Conservation (phyloP, 30 jellyfish, hydroid and myxozoan species). For the Aurelia sp. region DNA sequence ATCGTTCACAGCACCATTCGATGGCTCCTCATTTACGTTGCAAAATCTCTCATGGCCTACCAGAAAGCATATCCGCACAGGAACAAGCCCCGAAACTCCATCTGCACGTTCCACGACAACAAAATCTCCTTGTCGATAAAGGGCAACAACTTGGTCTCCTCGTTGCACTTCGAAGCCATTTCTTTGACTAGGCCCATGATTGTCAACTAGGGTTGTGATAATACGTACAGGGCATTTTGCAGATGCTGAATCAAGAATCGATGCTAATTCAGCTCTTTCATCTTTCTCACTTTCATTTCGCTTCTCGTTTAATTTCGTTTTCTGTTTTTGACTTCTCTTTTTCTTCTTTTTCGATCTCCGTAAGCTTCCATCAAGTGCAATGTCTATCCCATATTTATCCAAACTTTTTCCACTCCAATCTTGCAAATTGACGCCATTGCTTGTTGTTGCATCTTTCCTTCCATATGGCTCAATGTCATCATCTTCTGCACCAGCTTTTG, state of each 20-base stretch:
- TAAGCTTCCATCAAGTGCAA: slow-evolving; percentile 28
- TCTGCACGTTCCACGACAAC: slow-evolving; percentile 33
- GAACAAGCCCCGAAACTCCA: slow-evolving; percentile 56
- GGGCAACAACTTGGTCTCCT: slow-evolving; percentile 60
- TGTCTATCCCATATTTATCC: slow-evolving; percentile 34
- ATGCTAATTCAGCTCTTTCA: slow-evolving; percentile 51
- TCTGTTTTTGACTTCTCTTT: slow-evolving; percentile 30
- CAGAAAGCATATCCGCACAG: slow-evolving; percentile 42
- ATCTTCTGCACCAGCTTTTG: slow-evolving; percentile 48
- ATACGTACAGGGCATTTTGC: slow-evolving; percentile 40
- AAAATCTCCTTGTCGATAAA: slow-evolving; percentile 27
- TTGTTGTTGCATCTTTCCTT: background rate
- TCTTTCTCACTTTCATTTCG: background rate
- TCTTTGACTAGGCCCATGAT: slow-evolving; percentile 16
- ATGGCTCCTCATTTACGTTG: background rate
- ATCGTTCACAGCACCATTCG: background rate
- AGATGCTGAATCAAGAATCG: slow-evolving; percentile 50
- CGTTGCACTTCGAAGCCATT: slow-evolving; percentile 22
- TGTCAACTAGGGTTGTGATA: slow-evolving; percentile 30
- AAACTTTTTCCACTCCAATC: background rate
- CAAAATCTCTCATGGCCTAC: slow-evolving; percentile 1
- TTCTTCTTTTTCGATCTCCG: slow-evolving; percentile 44
- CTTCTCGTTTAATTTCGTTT: background rate
- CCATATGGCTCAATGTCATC: slow-evolving; percentile 44
- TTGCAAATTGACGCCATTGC: background rate